These are phyloP conservation scores for Ammodytes dubius DNA, from an alignment of 2,113 vertebrate genomes.

Conservation along the genomic window DNA sequence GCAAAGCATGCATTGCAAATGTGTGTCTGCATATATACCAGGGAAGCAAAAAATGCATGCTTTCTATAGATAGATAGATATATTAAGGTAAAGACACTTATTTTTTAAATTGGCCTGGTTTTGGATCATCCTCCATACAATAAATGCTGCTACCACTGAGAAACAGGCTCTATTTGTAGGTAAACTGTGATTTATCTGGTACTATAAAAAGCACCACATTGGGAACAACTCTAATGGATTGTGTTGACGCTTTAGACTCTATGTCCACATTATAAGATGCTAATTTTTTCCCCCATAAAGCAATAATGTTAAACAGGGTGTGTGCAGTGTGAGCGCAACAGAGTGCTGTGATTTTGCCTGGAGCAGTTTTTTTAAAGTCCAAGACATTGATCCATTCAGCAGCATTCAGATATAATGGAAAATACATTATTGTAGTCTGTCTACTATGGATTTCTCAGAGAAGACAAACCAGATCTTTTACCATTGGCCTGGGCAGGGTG, in stretches of 20 bases:
- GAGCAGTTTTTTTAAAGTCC: constrained; percentile 3
- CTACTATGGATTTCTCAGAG: constrained; percentile 1
- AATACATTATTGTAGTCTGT: constrained; percentile 29
- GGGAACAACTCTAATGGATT: constrained; percentile 26
- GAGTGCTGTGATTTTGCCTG: constrained; percentile 24
- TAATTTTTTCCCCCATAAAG: constrained; percentile 38
- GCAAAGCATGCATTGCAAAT: neutral
- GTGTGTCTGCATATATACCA: neutral
- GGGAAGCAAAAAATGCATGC: constrained; percentile 13
- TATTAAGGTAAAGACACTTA: constrained; percentile 32
- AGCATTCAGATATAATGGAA: constrained; percentile 28
- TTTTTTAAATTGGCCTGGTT: constrained; percentile 17
- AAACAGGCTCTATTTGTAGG: constrained; percentile 4
- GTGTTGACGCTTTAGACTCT: constrained; percentile 21
- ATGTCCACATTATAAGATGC: constrained; percentile 37
- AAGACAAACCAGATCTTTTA: neutral
- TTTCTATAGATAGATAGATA: neutral
- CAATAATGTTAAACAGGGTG: constrained; percentile 14
- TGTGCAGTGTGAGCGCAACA: constrained; percentile 9
- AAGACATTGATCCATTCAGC: constrained; percentile 38
- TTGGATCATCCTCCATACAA: constrained; percentile 1
- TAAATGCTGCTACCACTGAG: neutral
- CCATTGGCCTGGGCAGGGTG: neutral
- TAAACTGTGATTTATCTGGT: constrained; percentile 6
- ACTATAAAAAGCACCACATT: neutral